Base-by-base conservation (phyloP, 1,140 invertebrate genomes). In the Ladona fulva region DNA sequence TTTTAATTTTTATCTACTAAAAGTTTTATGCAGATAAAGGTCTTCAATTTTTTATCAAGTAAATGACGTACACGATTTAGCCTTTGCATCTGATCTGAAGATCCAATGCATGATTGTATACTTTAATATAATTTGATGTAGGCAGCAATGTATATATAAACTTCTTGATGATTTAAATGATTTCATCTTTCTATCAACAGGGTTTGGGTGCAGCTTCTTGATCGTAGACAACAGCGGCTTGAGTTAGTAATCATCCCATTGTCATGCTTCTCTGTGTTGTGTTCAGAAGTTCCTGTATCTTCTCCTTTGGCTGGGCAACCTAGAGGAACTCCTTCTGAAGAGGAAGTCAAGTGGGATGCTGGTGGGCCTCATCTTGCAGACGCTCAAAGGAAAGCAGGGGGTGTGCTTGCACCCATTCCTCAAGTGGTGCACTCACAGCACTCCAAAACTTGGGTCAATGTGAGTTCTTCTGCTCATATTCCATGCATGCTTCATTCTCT, bases 191-290 rank as follows among this genome's bases (percentile, higher is more conserved):
- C 79, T 80, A 42, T 80, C 87, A 88, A 73, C 85, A 97, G 95
- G 83, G 90, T 98, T 44, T 98, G 96, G 94, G 90, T 93, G 5
- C 93, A 97, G 83, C 83, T 97, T 0, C 84, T 98, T 79, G 92
- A 98, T 83, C 86, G 97, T 14, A 89, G 90, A 79, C 97, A 99
- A 83, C 91, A 94, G 83, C 86, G 91, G 24, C 86, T 97, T 37
- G 93, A 95, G 80, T 14, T 75, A 66, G 52, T 66, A 22, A 66
- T 66, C 52, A 66, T 66, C 52, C 79, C 52, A 19, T 22, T 66
- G 5, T 66, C 52, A 66, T 66, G 52, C 89, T 24, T 81, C 87
- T 24, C 80, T 89, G 8, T 83, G 89, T 74, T 85, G 86, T 24
- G 76, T 84, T 7, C 80, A 77, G 14, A 52, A 77, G 25, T 82